Evolutionary conservation across 2,888 invertebrate genomes (phyloP).

Genomic region (Amblyteles armatorius): DNA sequence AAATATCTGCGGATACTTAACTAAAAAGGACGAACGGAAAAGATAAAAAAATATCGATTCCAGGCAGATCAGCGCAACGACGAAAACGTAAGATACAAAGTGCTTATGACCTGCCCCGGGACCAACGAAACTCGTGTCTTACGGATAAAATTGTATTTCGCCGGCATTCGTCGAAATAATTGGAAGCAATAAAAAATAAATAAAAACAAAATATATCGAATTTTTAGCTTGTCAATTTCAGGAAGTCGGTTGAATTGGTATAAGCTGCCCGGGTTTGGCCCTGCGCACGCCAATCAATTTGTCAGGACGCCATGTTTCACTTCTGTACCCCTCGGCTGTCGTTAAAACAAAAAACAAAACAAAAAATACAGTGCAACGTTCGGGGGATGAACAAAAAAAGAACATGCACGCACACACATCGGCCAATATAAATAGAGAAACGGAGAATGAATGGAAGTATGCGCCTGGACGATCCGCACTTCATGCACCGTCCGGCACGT

Average conservation of each 20-base stretch:
- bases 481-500: slow-evolving; percentile 61
- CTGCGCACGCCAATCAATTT: slow-evolving; percentile 49
- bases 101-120: too few relatives aligned
- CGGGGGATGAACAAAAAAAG: background rate
- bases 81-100: too few relatives aligned
- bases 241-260: background rate
- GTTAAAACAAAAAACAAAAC: slow-evolving; percentile 54
- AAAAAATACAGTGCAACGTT: slow-evolving; percentile 32
- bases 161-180: too few relatives aligned
- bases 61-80: too few relatives aligned
- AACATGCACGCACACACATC: slow-evolving; percentile 30
- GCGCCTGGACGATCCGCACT: slow-evolving; percentile 60
- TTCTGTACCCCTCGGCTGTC: slow-evolving; percentile 42
- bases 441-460: slow-evolving; percentile 39
- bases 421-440: slow-evolving; percentile 37
- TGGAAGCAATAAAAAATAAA: background rate
- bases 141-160: too few relatives aligned
- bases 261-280: slow-evolving; percentile 20
- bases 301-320: slow-evolving; percentile 40
- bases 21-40: too few relatives aligned
- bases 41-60: too few relatives aligned
- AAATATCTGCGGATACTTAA: too few relatives aligned
- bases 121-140: too few relatives aligned
- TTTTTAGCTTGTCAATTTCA: background rate
- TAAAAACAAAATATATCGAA: background rate